Base-by-base conservation (phyloP, 2,113 vertebrate species). In the Tenebrosternarchus preto region DNA sequence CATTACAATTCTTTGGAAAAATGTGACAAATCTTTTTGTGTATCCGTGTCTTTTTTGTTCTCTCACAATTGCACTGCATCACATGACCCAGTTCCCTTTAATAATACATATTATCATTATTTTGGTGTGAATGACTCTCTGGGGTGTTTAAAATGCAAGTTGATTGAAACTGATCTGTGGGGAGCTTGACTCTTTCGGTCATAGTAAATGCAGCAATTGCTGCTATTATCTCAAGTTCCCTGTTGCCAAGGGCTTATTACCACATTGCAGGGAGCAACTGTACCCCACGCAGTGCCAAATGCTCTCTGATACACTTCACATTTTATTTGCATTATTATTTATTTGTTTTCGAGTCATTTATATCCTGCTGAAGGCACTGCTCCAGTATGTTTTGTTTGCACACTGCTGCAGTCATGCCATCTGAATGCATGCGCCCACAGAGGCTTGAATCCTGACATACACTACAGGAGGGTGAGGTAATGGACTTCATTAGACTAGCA, bases 1-100 rank as follows among this genome's bases (percentile, higher is more conserved):
- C 80, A 80, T 88, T 90, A 87, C 80, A 29, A 76, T 77, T 77
- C 82, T 87, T 87, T 90, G 88, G 87, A 90, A 91, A 91, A 89
- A 85, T 87, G 73, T 77, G 76, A 83, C 81, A 85, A 86, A 85
- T 84, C 25, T 76, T 86, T 86, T 83, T 88, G 87, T 83, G 78
- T 76, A 87, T 67, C 78, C 85, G 82, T 81, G 85, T 87, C 80
- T 78, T 67, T 88, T 86, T 86, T 78, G n/a, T 86, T 85, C 57
- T 71, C 17, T 39, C 36, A 16, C 64, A 55, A 50, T 46, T 71
- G 80, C 84, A 55, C 68, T 69, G 43, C 72, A 66, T 88, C 80
- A 68, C 22, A 20, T 81, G 76, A 79, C 61, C 11, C 73, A 76
- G 81, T 25, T 66, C 57, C 68, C 76, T 73, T 78, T 80, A 81